A percentile compares a stretch with the other conserved stretches of the same genome.
Conservation (phyloP, 2,888 invertebrate genomes). For the Drosophila bunnanda region DNA sequence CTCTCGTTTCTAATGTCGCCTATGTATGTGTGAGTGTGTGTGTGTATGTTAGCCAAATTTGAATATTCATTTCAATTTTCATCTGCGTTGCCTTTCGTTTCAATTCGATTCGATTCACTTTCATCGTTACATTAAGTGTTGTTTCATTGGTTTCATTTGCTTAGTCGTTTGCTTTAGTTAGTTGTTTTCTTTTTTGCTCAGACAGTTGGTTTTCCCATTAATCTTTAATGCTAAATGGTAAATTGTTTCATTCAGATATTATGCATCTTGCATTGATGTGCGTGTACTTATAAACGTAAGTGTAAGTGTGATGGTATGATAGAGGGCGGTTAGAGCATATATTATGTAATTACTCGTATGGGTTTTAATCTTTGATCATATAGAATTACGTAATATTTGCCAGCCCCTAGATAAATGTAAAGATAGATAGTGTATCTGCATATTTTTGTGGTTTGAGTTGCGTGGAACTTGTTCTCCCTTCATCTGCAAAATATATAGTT, state of each 20-base stretch:
- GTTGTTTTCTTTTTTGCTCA: conserved; percentile 66
- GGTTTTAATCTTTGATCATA: not conserved
- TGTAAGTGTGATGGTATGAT: conserved; percentile 16
- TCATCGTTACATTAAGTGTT: conserved; percentile 61
- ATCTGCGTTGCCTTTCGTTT: conserved; percentile 45
- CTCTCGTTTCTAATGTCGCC: conserved; percentile 58
- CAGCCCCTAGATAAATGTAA: not conserved
- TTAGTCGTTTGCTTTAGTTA: conserved; percentile 68
- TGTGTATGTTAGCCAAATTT: conserved; percentile 18
- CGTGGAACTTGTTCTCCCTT: conserved; percentile 68
- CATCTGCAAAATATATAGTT: conserved; percentile 44
- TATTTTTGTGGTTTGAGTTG: conserved; percentile 54
- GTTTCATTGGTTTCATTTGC: conserved; percentile 31
- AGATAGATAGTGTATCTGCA: conserved; percentile 33
- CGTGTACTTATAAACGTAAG: conserved; percentile 31
- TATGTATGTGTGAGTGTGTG: conserved; percentile 24
- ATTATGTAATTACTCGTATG: not conserved
- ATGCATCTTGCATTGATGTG: conserved; percentile 60
- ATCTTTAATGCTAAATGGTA: conserved; percentile 74
- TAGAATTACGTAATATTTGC: not conserved
- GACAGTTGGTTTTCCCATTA: conserved; percentile 57
- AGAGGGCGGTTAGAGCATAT: not conserved
- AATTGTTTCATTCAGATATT: conserved; percentile 65
- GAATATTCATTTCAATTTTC: conserved; percentile 30
- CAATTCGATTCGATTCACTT: conserved; percentile 44